phyloP scores from a whole-genome alignment of 1,140 invertebrate genomes.

The Camponotus pennsylvanicus region DNA sequence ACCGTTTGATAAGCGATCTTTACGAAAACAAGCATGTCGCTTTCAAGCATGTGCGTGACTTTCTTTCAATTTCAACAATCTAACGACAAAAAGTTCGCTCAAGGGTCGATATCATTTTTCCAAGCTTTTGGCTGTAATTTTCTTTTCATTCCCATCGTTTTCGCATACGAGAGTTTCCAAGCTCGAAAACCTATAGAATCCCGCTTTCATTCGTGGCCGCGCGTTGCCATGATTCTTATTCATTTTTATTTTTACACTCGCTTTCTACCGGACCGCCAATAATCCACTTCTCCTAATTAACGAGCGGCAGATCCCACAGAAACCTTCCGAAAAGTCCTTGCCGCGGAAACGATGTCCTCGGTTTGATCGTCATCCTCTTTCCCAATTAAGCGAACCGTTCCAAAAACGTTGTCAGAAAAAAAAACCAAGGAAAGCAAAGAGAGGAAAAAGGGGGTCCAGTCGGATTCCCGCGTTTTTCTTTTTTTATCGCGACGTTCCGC shows the following conservation, averaged over 20 bases:
- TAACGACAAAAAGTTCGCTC: neutral
- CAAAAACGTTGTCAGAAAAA: constrained; percentile 30
- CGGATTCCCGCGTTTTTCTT: constrained; percentile 48
- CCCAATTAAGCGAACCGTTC: constrained; percentile 46
- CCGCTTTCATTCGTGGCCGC: neutral
- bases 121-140: constrained; percentile 27
- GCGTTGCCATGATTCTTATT: constrained; percentile 8
- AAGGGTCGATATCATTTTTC: constrained; percentile 43
- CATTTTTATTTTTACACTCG: constrained; percentile 35
- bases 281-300: constrained; percentile 56
- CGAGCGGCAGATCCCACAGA: constrained; percentile 9
- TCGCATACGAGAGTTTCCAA: neutral
- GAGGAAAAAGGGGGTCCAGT: neutral
- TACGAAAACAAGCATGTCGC: neutral
- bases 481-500: constrained; percentile 51
- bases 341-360: constrained; percentile 5
- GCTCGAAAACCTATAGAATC: neutral
- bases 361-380: constrained; percentile 22
- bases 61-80: constrained; percentile 38
- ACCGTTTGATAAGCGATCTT: constrained; percentile 32
- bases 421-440: neutral
- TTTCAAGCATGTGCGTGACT: neutral
- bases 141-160: constrained; percentile 36
- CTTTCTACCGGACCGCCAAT: constrained; percentile 17
- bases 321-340: constrained; percentile 24